A percentile compares a stretch with the other conserved stretches of the same genome.
Conservation (phyloP, 2,113 vertebrate species). For the Myodes glareolus region DNA sequence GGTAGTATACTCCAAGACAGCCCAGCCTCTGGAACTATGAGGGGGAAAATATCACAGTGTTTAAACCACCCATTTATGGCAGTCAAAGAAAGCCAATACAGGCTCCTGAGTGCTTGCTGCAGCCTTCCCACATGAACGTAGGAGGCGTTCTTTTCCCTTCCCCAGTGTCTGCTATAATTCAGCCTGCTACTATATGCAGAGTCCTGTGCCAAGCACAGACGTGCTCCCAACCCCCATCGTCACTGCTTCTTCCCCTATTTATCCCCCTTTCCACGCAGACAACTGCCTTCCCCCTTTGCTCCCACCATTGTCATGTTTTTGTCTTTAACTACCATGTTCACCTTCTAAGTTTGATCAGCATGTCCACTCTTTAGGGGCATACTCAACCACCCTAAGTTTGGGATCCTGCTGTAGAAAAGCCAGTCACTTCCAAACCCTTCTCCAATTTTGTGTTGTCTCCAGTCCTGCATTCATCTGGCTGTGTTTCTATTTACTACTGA, state of each 20-base stretch:
- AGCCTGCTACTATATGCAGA: neutral
- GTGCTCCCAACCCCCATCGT: no score
- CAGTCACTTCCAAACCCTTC: neutral
- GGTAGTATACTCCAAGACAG: no score
- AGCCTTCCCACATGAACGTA: neutral
- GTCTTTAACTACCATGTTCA: neutral
- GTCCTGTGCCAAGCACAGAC: no score
- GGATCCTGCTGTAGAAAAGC: neutral
- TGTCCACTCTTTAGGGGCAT: neutral
- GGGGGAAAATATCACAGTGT: neutral
- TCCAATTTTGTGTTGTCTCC: neutral
- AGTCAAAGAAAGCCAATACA: neutral
- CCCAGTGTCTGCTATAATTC: neutral
- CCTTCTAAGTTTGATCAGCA: no score
- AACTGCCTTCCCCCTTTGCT: neutral
- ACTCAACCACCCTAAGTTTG: rapidly evolving
- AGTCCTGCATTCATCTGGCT: neutral
- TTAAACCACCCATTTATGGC: neutral
- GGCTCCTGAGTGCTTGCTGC: neutral
- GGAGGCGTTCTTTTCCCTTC: neutral
- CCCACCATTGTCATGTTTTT: neutral
- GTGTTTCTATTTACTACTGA: neutral
- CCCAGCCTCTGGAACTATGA: neutral
- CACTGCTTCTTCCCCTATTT: neutral
- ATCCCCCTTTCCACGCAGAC: neutral